Base-by-base conservation (phyloP, 1,140 invertebrate species). In the Chionoecetes opilio region DNA sequence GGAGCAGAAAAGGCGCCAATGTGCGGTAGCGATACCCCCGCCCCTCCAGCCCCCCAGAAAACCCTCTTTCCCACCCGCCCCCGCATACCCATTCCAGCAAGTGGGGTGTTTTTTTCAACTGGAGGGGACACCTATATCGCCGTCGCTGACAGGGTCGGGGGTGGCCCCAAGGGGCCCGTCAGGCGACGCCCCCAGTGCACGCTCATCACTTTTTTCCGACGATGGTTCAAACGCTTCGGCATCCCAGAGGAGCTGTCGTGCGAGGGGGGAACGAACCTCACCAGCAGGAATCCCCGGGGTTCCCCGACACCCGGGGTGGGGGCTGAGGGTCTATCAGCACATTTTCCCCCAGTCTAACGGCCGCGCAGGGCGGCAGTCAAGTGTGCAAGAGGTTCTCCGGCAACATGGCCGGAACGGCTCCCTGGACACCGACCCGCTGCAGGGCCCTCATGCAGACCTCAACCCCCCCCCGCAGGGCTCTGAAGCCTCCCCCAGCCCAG, bases 221-320 rank as follows among this genome's bases (percentile, higher is more conserved):
- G 31, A 84, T 32, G 31, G 26, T 84, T 84, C 31, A 84, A 6
- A 5, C 8, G 86, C 3, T 88, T 88, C 35, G 86, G 86, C 3
- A 88, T 88, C 31, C 86, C 34, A 5, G n/a, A 88, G 86, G 86
- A 14, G 34, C 86, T 88, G 8, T 88, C 86, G 6, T 32, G n/a
- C 35, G 86, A 88, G 3, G 35, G 86, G 26, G 34, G 86, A 3
- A 88, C 34, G 5, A 88, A 88, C 34, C 34, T 88, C 6, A 29
- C 17, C 37, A 38, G 14, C 29, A 14, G 32, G 32, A 34, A 84
- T 29, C 32, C 3, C 3, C 3, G 21, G 8, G 21, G 3, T 84
- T 84, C 32, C 21, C 21, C 32, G 21, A 41, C 14, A 14, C 3
- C 5, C 14, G 38, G 38, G 3, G 38, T 41, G 38, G 14, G 14